Evolutionary conservation across 2,113 vertebrate genomes (phyloP), one percentile per base, ranked within the genome.

Genomic region (Felis chaus): DNA sequence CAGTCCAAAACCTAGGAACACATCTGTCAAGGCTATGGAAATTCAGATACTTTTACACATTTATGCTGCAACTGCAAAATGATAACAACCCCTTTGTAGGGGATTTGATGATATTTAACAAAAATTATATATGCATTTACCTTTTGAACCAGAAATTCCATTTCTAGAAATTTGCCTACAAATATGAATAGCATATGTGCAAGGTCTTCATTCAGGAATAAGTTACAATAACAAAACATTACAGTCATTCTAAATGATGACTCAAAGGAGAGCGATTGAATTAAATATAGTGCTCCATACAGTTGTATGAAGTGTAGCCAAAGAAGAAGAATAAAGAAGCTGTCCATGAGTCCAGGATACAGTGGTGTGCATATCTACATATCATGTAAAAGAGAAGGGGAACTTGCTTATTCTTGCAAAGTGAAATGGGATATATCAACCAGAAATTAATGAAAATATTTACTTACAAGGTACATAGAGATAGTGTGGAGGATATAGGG

Each of bases 161-260:
- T 7, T 65, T 95, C 53, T 86, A 78, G 36, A 90, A 36, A 74
- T 66, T 63, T 82, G n/a, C 36, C 1, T 31, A 88, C 55, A 95
- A 53, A 71, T 74, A 92, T 19, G 31, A 85, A 81, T 14, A 88
- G 27, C 33, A 31, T 50, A 33, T 81, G 6, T 45, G 7, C 18
- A 71, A 93, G 27, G 33, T 92, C 95, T 80, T 82, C 13, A 73
- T 82, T 96, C 84, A 91, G 19, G 15, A 91, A 55, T 89, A 66
- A 79, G 41, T 92, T 79, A 55, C 74, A 71, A 14, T n/a, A 79
- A 61, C 11, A 74, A 85, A 92, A 68, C 1, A 27, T 25, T 84
- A 1, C 18, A 61, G n/a, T 73, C 29, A 76, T 14, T 92, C 61
- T 82, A 90, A 89, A 66, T 76, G 50, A 41, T 81, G 9, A 69